Conservation (phyloP, 2,888 invertebrate genomes). For the Cryptophagus acutangulus region DNA sequence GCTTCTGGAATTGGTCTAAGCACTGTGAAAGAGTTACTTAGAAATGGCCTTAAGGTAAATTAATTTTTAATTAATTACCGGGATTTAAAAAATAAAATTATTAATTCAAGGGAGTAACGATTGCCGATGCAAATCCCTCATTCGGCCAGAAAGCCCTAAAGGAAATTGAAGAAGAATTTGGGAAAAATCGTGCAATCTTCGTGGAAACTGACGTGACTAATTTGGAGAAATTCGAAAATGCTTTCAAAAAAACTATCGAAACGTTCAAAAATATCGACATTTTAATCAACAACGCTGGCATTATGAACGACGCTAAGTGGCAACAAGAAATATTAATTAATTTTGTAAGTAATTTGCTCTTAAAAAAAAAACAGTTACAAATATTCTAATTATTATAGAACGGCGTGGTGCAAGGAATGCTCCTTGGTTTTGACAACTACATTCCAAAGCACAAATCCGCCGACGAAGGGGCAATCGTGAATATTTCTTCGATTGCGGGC, state of each 20-base stretch:
- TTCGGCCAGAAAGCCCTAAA: slow-evolving; percentile 22
- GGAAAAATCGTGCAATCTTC: slow-evolving; percentile 26
- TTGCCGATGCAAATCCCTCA: slow-evolving; percentile 24
- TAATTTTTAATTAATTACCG: no score
- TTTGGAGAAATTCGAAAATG: slow-evolving; percentile 25
- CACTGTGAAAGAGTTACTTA: no score
- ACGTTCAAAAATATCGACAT: slow-evolving; percentile 28
- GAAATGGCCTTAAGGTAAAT: no score
- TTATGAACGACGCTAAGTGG: slow-evolving; percentile 27
- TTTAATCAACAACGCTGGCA: slow-evolving; percentile 31
- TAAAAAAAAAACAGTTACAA: background rate
- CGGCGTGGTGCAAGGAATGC: slow-evolving; percentile 24
- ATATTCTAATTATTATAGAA: slow-evolving; percentile 19
- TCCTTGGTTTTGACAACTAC: slow-evolving; percentile 27
- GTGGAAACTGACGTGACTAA: slow-evolving; percentile 27
- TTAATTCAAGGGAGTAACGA: slow-evolving; percentile 29
- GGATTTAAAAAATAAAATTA: no score
- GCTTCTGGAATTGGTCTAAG: no score
- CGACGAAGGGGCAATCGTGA: slow-evolving; percentile 25
- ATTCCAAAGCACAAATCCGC: slow-evolving; percentile 27
- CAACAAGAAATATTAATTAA: slow-evolving; percentile 27
- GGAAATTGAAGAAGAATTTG: slow-evolving; percentile 27
- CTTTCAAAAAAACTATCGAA: slow-evolving; percentile 26
- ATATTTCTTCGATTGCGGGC: slow-evolving; percentile 25
- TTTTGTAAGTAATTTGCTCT: slow-evolving; percentile 22